Evolutionary conservation across 2,797 vertebrate species (phyloP).

Genomic region (Acipenser oxyrinchus): DNA sequence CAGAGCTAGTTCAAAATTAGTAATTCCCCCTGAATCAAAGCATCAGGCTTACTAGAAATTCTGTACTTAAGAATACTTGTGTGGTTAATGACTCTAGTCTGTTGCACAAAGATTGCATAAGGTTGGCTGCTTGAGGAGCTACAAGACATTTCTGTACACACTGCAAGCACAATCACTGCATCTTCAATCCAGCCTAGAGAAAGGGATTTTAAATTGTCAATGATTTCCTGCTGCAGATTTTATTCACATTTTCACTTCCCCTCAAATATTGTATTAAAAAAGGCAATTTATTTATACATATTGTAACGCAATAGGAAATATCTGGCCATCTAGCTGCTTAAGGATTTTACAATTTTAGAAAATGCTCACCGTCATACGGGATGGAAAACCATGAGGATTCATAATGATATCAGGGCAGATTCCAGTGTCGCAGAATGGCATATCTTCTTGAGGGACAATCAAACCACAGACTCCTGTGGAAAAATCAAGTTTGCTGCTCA

Average conservation of each 20-base stretch:
- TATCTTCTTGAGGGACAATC: slow-evolving; percentile 98
- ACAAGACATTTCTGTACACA: no score
- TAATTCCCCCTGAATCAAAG: no score
- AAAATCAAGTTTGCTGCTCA: slow-evolving; percentile 13
- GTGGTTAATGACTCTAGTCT: no score
- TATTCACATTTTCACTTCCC: not conserved
- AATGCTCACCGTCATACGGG: slow-evolving; percentile 88
- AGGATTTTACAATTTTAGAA: not conserved
- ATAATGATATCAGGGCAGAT: slow-evolving; percentile 98
- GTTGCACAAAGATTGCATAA: no score
- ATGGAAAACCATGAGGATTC: slow-evolving; percentile 97
- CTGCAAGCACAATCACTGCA: no score
- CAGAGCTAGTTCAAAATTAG: no score
- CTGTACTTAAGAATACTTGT: no score
- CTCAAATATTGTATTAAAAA: not conserved
- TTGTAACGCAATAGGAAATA: not conserved
- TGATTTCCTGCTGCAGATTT: no score
- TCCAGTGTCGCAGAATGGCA: slow-evolving; percentile 93
- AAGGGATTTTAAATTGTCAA: no score
- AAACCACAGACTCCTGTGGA: slow-evolving; percentile 87
- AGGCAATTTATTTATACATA: not conserved
- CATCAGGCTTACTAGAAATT: no score
- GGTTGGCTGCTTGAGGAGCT: no score
- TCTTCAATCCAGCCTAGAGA: no score
- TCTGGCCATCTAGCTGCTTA: not conserved